These are phyloP conservation scores for Drosophila bipectinata DNA, from an alignment of 1,140 invertebrate species.

Conservation along the genomic window DNA sequence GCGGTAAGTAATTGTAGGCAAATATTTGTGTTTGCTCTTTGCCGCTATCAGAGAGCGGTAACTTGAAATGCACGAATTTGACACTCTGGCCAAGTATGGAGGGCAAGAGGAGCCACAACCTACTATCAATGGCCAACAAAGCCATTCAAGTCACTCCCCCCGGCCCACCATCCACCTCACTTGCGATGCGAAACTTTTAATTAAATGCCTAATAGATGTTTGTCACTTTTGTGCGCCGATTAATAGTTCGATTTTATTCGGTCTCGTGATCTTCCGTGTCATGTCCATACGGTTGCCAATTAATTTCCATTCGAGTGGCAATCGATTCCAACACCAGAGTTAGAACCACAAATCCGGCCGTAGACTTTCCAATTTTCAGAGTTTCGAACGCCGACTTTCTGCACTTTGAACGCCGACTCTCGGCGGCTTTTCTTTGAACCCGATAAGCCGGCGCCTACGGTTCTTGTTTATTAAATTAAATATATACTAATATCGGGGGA, in stretches of 20 bases:
- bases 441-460: constrained; percentile 58
- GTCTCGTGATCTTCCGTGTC: constrained; percentile 69
- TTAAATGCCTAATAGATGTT: constrained; percentile 80
- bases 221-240: constrained; percentile 65
- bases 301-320: constrained; percentile 51
- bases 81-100: constrained; percentile 69
- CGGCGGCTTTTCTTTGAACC: constrained; percentile 49
- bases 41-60: constrained; percentile 70
- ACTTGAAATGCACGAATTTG: constrained; percentile 75
- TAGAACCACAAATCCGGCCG: constrained; percentile 23
- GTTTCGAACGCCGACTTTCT: constrained; percentile 43
- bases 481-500: constrained; percentile 23
- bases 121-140: constrained; percentile 59
- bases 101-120: constrained; percentile 50
- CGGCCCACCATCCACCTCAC: not conserved
- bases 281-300: constrained; percentile 68
- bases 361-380: constrained; percentile 8
- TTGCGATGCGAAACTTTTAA: constrained; percentile 75
- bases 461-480: constrained; percentile 26
- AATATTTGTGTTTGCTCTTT: constrained; percentile 75
- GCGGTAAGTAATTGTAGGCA: constrained; percentile 78
- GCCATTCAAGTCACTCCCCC: not conserved
- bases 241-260: constrained; percentile 63
- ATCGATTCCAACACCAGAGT: constrained; percentile 3
- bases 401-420: constrained; percentile 59